Evolutionary conservation across 1,140 invertebrate species (phyloP).

Genomic region (Orchestia grillus): DNA sequence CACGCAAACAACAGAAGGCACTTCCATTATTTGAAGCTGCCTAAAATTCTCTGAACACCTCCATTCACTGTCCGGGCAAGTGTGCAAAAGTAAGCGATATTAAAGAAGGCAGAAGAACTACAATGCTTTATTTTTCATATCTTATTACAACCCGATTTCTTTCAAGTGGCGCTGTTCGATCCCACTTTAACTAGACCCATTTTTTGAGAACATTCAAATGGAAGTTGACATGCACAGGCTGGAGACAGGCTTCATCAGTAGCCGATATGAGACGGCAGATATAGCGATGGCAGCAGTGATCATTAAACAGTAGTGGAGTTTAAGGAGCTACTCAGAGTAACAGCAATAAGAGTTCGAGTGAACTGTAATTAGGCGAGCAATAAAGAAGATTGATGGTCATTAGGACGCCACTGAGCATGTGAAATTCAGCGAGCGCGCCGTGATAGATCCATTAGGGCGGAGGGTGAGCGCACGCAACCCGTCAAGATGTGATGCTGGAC

Average conservation of each 20-base stretch:
- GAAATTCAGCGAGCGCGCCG: conserved; percentile 28
- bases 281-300: background rate
- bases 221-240: background rate
- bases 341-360: conserved; percentile 25
- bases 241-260: background rate
- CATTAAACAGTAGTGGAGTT: conserved; percentile 35
- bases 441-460: conserved; percentile 20
- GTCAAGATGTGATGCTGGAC: background rate
- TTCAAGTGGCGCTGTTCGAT: background rate
- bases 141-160: too few relatives aligned
- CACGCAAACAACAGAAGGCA: too few relatives aligned
- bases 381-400: conserved; percentile 35
- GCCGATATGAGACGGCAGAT: background rate
- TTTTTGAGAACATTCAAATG: background rate
- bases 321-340: background rate
- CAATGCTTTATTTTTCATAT: too few relatives aligned
- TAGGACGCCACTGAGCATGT: conserved; percentile 9
- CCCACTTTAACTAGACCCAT: background rate
- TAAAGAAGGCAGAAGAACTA: too few relatives aligned
- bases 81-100: too few relatives aligned
- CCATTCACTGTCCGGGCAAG: too few relatives aligned
- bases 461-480: conserved; percentile 13
- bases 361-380: conserved; percentile 34
- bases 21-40: too few relatives aligned
- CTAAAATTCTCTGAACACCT: too few relatives aligned